Percentiles rank a stretch among this genome's conserved stretches.
phyloP scores from a whole-genome alignment of 2,113 vertebrate species.

The Leptobrachium leishanense region DNA sequence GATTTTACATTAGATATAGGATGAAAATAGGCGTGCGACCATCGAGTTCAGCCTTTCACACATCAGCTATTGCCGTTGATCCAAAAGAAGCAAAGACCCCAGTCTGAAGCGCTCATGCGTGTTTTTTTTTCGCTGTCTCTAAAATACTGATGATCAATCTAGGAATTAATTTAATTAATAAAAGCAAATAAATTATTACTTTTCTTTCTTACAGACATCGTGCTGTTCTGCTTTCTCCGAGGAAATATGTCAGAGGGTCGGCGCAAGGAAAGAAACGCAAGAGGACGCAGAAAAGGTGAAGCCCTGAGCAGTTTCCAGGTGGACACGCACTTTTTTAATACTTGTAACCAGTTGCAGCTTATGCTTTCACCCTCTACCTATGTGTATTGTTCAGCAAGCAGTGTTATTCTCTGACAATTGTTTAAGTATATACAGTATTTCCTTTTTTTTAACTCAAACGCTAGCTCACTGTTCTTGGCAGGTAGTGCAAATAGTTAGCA shows the following conservation, averaged over 20 bases:
- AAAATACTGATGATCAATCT: too few relatives aligned
- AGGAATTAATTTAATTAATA: not conserved
- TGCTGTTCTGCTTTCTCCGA: conserved; percentile 78
- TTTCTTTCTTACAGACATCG: conserved; percentile 71
- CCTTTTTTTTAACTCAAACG: too few relatives aligned
- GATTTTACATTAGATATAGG: too few relatives aligned
- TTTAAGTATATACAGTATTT: too few relatives aligned
- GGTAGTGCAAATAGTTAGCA: too few relatives aligned
- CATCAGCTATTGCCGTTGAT: too few relatives aligned
- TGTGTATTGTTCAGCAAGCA: conserved; percentile 22
- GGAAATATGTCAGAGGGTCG: conserved; percentile 76
- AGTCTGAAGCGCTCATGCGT: too few relatives aligned
- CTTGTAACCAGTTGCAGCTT: not conserved
- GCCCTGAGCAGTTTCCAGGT: conserved; percentile 53
- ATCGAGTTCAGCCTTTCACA: too few relatives aligned
- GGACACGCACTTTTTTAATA: not conserved
- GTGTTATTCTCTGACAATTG: not conserved
- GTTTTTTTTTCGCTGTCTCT: too few relatives aligned
- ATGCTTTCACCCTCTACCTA: conserved; percentile 6
- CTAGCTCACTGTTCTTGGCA: too few relatives aligned
- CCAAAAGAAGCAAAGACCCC: too few relatives aligned
- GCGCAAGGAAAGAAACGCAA: conserved; percentile 55
- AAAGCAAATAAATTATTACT: not conserved
- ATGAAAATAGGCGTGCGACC: too few relatives aligned
- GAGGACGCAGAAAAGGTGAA: conserved; percentile 73